phyloP scores from a whole-genome alignment of 2,113 vertebrate genomes.

The Donacobius atricapilla region DNA sequence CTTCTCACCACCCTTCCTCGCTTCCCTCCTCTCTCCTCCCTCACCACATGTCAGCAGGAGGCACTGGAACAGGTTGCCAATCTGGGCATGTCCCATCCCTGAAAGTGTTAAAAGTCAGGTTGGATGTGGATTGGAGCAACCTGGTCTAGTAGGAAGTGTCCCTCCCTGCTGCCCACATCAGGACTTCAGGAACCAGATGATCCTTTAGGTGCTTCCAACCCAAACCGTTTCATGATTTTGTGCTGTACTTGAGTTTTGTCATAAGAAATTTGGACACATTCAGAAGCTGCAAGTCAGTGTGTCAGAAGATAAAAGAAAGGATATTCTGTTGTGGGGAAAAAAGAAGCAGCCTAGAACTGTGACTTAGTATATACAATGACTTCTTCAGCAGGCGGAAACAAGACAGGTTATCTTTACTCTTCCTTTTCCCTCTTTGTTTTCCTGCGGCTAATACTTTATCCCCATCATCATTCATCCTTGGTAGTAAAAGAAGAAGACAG shows the following conservation, averaged over 20 bases:
- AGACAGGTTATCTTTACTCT: background rate
- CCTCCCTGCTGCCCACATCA: background rate
- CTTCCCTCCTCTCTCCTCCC: background rate
- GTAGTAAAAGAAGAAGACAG: background rate
- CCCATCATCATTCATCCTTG: background rate
- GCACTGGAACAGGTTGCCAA: background rate
- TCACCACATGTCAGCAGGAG: accelerated
- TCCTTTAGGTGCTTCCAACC: background rate
- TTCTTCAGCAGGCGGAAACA: background rate
- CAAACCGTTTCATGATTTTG: background rate
- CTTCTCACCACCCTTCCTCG: background rate
- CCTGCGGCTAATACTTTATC: background rate
- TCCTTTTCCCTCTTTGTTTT: background rate
- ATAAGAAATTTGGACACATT: background rate
- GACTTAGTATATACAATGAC: background rate
- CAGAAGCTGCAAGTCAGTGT: background rate
- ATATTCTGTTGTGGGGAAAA: background rate
- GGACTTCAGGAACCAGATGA: background rate
- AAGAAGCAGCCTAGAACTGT: background rate
- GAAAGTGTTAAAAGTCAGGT: background rate
- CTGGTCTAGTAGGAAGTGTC: background rate
- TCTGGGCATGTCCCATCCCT: background rate
- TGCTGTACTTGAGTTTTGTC: background rate
- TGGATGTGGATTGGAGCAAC: background rate
- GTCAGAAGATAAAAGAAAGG: background rate